These are phyloP conservation scores for Philopedon plagiatum DNA, from an alignment of 2,888 invertebrate genomes.

Conservation along the genomic window DNA sequence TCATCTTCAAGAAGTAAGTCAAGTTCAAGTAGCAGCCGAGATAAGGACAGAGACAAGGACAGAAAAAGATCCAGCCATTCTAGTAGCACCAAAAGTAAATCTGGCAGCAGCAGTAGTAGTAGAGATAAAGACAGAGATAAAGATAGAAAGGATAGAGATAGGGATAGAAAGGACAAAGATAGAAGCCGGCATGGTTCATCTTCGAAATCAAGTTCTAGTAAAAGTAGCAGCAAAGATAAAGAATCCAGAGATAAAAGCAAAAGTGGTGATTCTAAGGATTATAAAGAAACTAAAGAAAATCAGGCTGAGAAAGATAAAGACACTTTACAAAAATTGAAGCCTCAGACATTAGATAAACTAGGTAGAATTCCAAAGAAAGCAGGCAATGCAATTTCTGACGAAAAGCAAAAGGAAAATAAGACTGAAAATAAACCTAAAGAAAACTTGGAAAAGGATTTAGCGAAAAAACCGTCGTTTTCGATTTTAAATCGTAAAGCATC, in stretches of 20 bases:
- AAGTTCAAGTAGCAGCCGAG: slow-evolving; percentile 52
- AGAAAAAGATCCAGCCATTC: slow-evolving; percentile 60
- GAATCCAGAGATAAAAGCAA: slow-evolving; percentile 63
- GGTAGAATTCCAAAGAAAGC: slow-evolving; percentile 85
- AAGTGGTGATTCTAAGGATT: slow-evolving; percentile 61
- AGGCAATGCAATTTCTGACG: slow-evolving; percentile 52
- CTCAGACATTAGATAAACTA: slow-evolving; percentile 80
- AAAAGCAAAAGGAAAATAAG: slow-evolving; percentile 1
- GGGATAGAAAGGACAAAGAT: slow-evolving; percentile 33
- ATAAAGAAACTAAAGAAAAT: slow-evolving; percentile 68
- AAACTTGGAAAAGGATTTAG: slow-evolving; percentile 59
- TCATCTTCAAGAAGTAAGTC: slow-evolving; percentile 54
- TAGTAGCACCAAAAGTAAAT: slow-evolving; percentile 58
- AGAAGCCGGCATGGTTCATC: slow-evolving; percentile 61
- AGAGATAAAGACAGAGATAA: slow-evolving; percentile 65
- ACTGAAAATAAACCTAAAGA: slow-evolving; percentile 67
- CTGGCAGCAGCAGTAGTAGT: slow-evolving; percentile 60
- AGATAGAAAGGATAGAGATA: slow-evolving; percentile 51
- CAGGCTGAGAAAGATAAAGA: slow-evolving; percentile 79
- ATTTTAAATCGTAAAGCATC: slow-evolving; percentile 83
- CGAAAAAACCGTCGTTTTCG: slow-evolving; percentile 84
- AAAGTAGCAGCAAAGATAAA: slow-evolving; percentile 61
- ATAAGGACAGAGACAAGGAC: slow-evolving; percentile 49
- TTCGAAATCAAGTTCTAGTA: slow-evolving; percentile 58
- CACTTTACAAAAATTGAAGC: slow-evolving; percentile 77